phyloP scores from a whole-genome alignment of 2,113 vertebrate genomes.

The Ceyx melanurus region DNA sequence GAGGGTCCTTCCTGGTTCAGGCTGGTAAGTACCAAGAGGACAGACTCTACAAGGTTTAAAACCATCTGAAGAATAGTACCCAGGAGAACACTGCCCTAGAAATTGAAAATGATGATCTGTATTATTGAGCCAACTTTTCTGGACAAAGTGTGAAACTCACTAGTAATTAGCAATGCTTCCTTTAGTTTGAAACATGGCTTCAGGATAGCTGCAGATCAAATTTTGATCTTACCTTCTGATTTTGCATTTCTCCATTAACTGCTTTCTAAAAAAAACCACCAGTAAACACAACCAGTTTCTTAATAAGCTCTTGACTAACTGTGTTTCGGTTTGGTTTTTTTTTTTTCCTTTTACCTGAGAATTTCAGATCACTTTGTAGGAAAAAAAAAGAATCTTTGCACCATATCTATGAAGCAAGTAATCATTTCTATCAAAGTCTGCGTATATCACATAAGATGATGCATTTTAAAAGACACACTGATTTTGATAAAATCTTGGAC shows the following conservation, averaged over 20 bases:
- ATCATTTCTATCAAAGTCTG: background rate
- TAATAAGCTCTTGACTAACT: background rate
- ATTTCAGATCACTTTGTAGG: background rate
- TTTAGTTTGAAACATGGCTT: background rate
- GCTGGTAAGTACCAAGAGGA: slow-evolving; percentile 85
- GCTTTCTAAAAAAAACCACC: background rate
- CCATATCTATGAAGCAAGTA: background rate
- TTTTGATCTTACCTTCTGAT: background rate
- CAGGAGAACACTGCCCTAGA: slow-evolving; percentile 91
- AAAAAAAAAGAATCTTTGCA: background rate
- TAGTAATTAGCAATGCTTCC: background rate
- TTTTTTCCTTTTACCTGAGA: background rate
- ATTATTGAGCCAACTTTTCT: background rate
- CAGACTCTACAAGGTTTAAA: slow-evolving; percentile 90
- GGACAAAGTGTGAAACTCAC: background rate
- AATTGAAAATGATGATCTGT: background rate
- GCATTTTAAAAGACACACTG: background rate
- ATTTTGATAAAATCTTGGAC: background rate
- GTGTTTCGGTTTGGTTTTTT: background rate
- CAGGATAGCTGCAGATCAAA: background rate
- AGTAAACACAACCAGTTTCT: background rate
- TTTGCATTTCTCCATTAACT: background rate
- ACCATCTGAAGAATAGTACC: slow-evolving; percentile 88
- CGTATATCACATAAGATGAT: background rate
- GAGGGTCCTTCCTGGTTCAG: slow-evolving; percentile 87